Base-by-base conservation (phyloP, 2,888 invertebrate genomes). In the Xylota sylvarum region DNA sequence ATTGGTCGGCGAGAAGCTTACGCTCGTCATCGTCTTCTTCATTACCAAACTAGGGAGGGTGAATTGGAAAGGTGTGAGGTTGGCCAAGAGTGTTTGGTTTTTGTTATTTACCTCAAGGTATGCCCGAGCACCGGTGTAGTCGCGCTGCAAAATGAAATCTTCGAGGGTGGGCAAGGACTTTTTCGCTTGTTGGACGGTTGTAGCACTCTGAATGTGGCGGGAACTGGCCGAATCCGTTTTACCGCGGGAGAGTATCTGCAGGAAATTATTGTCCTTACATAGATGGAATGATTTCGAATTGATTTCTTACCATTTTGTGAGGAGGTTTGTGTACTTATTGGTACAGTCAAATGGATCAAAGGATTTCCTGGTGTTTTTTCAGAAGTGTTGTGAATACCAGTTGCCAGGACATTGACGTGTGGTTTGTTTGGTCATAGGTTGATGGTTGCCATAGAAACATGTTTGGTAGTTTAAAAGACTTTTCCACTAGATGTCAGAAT, bases 111-210 rank as follows among this genome's bases (percentile, higher is more conserved):
- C 98, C 94, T 99, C 98, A 5, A 99, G 93, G 89, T 98, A 94
- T 0, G 99, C 98, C 19, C 98, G 94, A 0, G 98, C 98, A 7
- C 99, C 99, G 0, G 97, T 96, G 91, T 99, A 99, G 92, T 99
- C 99, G 56, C 99, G 94, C 89, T 96, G 96, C 23, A 95, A 93
- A 17, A 99, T 93, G 91, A 97, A 99, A 89, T 98, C 98, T 90
- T 98, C 98, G 12, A 99, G 93, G 87, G 96, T 96, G 0, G 97
- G 95, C n/a, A 95, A 94, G 73, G 94, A 93, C 89, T 94, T 95
- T 62, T 92, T 92, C 0, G 90, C 89, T 64, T 86, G 77, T 23
- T 86, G 86, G 5, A 79, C 88, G 5, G 88, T 83, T 30, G 88
- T 86, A 40, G 89, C 88, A 85, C 89, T 89, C 73, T 88, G 55